A percentile compares a stretch with the other conserved stretches of the same genome.
Conservation (phyloP, 2,797 vertebrate species). For the Lindbergichthys nudifrons region DNA sequence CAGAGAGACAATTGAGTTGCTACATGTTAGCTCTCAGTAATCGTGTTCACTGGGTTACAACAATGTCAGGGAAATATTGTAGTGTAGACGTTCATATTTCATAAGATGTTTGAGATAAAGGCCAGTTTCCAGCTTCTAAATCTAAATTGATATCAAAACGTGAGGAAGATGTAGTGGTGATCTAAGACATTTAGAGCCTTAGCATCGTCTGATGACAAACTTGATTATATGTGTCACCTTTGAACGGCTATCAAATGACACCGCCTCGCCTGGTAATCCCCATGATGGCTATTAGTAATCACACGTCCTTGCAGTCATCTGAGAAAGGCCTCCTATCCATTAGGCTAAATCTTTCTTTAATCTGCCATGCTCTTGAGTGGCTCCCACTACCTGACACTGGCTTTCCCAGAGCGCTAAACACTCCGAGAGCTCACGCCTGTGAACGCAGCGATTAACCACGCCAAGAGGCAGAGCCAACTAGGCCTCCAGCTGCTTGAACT, state of each 20-base stretch:
- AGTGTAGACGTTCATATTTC: conserved; percentile 3
- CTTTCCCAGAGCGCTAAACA: conserved; percentile 64
- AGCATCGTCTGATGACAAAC: conserved; percentile 25
- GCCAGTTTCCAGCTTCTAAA: neutral
- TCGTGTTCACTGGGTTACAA: conserved; percentile 13
- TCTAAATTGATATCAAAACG: conserved; percentile 24
- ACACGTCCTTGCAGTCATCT: conserved; percentile 51
- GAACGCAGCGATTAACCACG: conserved; percentile 53
- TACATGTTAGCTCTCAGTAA: conserved; percentile 15
- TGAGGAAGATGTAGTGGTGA: conserved; percentile 32
- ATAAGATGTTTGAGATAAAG: neutral
- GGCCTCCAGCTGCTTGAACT: conserved; percentile 72
- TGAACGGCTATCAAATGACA: conserved; percentile 47
- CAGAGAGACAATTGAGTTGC: conserved; percentile 3
- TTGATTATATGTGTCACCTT: conserved; percentile 39
- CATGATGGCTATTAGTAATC: conserved; percentile 40
- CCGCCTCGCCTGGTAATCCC: conserved; percentile 43
- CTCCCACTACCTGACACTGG: conserved; percentile 71
- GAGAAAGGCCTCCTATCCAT: conserved; percentile 64
- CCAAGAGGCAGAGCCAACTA: conserved; percentile 66
- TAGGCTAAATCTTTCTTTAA: conserved; percentile 63
- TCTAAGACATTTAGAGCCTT: conserved; percentile 21
- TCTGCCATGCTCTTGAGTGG: conserved; percentile 57
- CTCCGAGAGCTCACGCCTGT: conserved; percentile 54
- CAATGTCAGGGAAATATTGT: neutral